phyloP scores from a whole-genome alignment of 2,888 invertebrate species.

The Gymnoscelis rufifasciata region DNA sequence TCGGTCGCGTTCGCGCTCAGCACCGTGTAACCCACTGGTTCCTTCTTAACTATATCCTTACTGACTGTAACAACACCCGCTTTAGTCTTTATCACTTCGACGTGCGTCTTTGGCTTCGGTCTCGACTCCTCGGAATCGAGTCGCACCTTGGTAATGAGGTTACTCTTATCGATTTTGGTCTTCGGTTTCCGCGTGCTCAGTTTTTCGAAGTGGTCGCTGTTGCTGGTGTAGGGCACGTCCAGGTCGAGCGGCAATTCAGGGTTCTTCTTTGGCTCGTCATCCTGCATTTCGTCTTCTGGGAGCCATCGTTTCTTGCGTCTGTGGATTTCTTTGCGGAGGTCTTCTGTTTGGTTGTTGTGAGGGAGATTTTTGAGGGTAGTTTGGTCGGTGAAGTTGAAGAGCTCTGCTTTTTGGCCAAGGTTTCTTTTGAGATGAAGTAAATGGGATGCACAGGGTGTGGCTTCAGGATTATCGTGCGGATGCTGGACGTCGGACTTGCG shows the following conservation, averaged over 20 bases:
- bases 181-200: constrained; percentile 71
- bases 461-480: constrained; percentile 54
- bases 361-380: constrained; percentile 46
- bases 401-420: constrained; percentile 54
- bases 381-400: constrained; percentile 61
- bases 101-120: constrained; percentile 83
- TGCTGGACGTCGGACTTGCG: constrained; percentile 86
- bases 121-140: constrained; percentile 74
- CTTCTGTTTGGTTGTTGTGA: constrained; percentile 57
- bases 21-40: constrained; percentile 70
- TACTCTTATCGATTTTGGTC: constrained; percentile 75
- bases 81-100: constrained; percentile 83
- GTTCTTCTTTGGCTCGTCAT: constrained; percentile 79
- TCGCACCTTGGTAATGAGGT: constrained; percentile 75
- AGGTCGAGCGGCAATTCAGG: constrained; percentile 82
- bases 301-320: constrained; percentile 82
- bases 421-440: constrained; percentile 74
- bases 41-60: constrained; percentile 81
- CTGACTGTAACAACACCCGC: constrained; percentile 82
- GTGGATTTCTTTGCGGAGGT: constrained; percentile 57
- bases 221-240: constrained; percentile 82
- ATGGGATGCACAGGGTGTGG: constrained; percentile 80
- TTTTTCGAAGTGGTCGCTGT: constrained; percentile 75
- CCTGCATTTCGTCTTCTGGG: constrained; percentile 81
- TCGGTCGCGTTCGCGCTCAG: constrained; percentile 71